phyloP scores from a whole-genome alignment of 2,888 invertebrate genomes.

The Trachelus iudaicus region DNA sequence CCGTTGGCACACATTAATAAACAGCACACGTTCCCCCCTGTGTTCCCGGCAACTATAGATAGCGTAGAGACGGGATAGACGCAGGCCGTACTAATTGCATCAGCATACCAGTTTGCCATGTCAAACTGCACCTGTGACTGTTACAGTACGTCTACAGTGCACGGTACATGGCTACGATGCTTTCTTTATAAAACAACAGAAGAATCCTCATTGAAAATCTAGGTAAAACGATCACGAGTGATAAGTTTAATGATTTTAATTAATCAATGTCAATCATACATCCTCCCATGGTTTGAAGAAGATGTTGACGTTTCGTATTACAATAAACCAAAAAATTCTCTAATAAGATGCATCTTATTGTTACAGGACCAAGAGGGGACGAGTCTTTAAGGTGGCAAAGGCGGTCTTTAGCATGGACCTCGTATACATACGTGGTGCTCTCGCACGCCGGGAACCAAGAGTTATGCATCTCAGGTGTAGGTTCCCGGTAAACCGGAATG shows the following conservation, averaged over 20 bases:
- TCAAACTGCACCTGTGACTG: constrained; percentile 56
- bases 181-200: too few species aligned
- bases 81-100: constrained; percentile 55
- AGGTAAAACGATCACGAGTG: too few species aligned
- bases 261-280: too few species aligned
- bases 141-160: constrained; percentile 21
- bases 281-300: too few species aligned
- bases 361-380: too few species aligned
- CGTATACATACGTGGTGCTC: background rate
- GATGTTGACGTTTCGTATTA: too few species aligned
- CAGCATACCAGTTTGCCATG: constrained; percentile 56
- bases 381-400: background rate
- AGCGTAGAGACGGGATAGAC: constrained; percentile 38
- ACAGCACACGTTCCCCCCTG: constrained; percentile 31
- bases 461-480: constrained; percentile 55
- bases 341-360: too few species aligned
- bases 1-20: constrained; percentile 56
- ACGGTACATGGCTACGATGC: too few species aligned
- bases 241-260: too few species aligned
- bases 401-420: background rate
- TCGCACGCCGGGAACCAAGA: constrained; percentile 23
- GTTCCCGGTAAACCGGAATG: constrained; percentile 55
- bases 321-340: too few species aligned
- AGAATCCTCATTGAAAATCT: too few species aligned
- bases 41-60: constrained; percentile 22